Percentiles rank a stretch among this genome's conserved stretches.
These are phyloP conservation scores for Dendrolimus punctatus DNA, from an alignment of 1,140 invertebrate genomes.

Conservation along the genomic window DNA sequence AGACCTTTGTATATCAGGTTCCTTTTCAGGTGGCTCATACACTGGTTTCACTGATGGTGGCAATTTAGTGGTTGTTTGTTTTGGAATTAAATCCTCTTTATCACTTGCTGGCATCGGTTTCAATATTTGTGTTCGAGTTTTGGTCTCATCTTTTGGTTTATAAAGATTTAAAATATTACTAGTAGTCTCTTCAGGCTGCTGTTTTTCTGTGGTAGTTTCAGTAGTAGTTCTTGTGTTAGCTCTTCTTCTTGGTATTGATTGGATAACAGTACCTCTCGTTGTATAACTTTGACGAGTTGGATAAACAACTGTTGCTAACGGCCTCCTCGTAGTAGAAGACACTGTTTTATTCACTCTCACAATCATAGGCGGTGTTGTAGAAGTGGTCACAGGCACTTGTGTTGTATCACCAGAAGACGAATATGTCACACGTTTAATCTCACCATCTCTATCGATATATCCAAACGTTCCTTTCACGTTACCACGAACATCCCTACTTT, in stretches of 20 bases:
- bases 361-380: conserved; percentile 55
- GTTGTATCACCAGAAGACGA: conserved; percentile 73
- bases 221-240: conserved; percentile 27
- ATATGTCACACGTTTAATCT: conserved; percentile 90
- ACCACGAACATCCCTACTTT: conserved; percentile 85
- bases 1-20: conserved; percentile 43
- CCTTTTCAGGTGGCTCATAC: conserved; percentile 63
- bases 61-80: conserved; percentile 50
- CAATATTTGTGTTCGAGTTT: conserved; percentile 41
- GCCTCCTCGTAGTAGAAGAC: conserved; percentile 63
- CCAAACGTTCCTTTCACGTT: conserved; percentile 91
- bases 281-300: conserved; percentile 58
- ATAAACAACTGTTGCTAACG: conserved; percentile 61
- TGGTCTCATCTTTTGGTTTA: conserved; percentile 48
- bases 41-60: conserved; percentile 66
- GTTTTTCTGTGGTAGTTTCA: conserved; percentile 44
- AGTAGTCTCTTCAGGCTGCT: conserved; percentile 47
- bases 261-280: conserved; percentile 74
- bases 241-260: conserved; percentile 74
- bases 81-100: conserved; percentile 47
- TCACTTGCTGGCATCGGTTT: conserved; percentile 37
- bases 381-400: conserved; percentile 55
- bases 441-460: conserved; percentile 85
- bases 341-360: conserved; percentile 64
- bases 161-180: conserved; percentile 43